These are phyloP conservation scores for Bruchidius siliquastri DNA, from an alignment of 2,888 invertebrate species.

Conservation along the genomic window DNA sequence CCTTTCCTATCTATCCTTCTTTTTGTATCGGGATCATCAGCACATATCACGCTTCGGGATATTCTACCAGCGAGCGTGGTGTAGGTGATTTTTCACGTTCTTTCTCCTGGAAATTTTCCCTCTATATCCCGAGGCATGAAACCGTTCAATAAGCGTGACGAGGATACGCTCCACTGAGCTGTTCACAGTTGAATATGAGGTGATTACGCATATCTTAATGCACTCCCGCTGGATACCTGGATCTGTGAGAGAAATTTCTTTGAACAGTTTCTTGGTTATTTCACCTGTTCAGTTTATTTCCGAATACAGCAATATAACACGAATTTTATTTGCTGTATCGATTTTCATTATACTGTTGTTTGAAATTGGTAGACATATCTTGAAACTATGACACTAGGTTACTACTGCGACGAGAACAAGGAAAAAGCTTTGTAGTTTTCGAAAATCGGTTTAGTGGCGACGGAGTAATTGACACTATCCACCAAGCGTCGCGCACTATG, in stretches of 20 bases:
- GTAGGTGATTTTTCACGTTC: background rate
- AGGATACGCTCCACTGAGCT: background rate
- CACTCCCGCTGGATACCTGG: background rate
- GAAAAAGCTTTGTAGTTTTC: no score
- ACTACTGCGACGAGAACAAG: no score
- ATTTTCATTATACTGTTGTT: no score
- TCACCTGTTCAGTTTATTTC: background rate
- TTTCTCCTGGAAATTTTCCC: background rate
- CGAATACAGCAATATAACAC: background rate
- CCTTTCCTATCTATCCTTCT: no score
- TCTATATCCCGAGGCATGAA: background rate
- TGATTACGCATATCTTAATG: background rate
- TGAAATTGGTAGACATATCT: no score
- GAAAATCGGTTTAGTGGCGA: no score
- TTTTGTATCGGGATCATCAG: background rate
- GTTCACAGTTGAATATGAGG: background rate
- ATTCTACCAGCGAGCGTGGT: background rate
- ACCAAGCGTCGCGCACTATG: no score
- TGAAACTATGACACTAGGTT: no score
- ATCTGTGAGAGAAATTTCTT: background rate
- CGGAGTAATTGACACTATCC: no score
- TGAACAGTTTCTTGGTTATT: background rate
- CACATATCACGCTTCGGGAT: background rate
- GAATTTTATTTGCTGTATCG: no score
- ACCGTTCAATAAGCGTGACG: background rate